Conservation (phyloP, 2,888 invertebrate species). For the Germaria angustata region DNA sequence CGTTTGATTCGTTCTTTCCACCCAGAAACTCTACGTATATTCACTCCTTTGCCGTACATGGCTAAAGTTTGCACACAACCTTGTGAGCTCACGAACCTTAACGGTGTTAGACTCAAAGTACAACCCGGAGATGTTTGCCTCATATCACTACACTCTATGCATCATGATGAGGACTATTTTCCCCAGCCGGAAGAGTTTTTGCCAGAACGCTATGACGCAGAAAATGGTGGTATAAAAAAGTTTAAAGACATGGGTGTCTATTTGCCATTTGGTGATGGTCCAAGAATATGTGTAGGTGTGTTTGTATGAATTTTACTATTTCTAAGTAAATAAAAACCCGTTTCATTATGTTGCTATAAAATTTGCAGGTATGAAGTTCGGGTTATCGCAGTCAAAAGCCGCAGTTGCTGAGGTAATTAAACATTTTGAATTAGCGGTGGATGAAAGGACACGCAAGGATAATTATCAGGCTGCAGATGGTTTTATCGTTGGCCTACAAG, state of each 20-base stretch:
- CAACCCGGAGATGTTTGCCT: slow-evolving; percentile 66
- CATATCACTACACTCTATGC: slow-evolving; percentile 69
- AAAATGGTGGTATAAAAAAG: slow-evolving; percentile 54
- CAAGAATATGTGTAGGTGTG: slow-evolving; percentile 72
- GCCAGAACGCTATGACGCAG: slow-evolving; percentile 70
- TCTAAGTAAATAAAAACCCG: background rate
- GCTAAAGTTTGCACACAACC: slow-evolving; percentile 70
- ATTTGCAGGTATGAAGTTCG: slow-evolving; percentile 67
- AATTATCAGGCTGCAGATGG: slow-evolving; percentile 63
- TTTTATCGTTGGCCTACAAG: slow-evolving; percentile 68
- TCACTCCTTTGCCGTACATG: slow-evolving; percentile 69
- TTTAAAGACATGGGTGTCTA: slow-evolving; percentile 70
- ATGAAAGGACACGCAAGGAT: slow-evolving; percentile 65
- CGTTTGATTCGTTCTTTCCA: background rate
- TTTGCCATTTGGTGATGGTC: slow-evolving; percentile 74
- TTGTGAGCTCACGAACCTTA: slow-evolving; percentile 63
- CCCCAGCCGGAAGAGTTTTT: slow-evolving; percentile 70
- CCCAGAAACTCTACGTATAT: slow-evolving; percentile 71
- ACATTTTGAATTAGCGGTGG: slow-evolving; percentile 65
- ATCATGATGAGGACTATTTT: slow-evolving; percentile 70
- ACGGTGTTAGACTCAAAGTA: slow-evolving; percentile 63
- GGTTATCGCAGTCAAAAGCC: slow-evolving; percentile 64
- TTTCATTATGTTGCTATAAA: no score
- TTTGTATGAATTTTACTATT: background rate
- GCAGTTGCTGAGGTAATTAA: slow-evolving; percentile 68